These are phyloP conservation scores for Ctenicera cuprea DNA, from an alignment of 2,888 invertebrate genomes.

Conservation along the genomic window DNA sequence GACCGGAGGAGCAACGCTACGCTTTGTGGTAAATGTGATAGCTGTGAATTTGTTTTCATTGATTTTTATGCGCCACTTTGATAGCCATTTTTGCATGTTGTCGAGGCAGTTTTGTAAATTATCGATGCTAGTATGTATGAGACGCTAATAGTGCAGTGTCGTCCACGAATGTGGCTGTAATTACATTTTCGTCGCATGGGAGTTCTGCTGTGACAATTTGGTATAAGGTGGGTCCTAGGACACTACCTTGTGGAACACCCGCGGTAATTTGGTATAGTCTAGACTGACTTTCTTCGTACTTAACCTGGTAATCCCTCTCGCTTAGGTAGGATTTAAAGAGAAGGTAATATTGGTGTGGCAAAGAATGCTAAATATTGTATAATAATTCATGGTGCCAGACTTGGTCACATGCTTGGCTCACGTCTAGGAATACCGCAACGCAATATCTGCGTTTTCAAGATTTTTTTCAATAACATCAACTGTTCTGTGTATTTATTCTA, in stretches of 20 bases:
- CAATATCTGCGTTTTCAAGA: slow-evolving; percentile 7
- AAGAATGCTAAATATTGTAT: not conserved
- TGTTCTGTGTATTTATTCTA: not conserved
- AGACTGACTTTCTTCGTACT: slow-evolving; percentile 9
- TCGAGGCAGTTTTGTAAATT: not conserved
- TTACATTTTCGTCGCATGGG: no score
- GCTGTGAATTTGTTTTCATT: slow-evolving; percentile 39
- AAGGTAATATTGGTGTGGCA: slow-evolving; percentile 1
- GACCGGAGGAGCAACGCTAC: slow-evolving; percentile 33
- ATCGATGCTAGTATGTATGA: not conserved
- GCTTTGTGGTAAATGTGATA: slow-evolving; percentile 34
- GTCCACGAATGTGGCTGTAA: slow-evolving; percentile 2
- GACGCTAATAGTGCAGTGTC: not conserved
- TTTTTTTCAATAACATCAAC: not conserved
- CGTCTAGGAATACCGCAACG: slow-evolving; percentile 6
- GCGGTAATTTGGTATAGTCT: not conserved
- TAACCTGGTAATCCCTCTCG: slow-evolving; percentile 15
- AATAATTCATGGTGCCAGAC: slow-evolving; percentile 16
- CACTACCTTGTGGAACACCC: not conserved
- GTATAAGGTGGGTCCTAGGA: slow-evolving; percentile 4
- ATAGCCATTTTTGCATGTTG: slow-evolving; percentile 1
- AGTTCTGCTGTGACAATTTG: not conserved
- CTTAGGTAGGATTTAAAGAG: slow-evolving; percentile 1
- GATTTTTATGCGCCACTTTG: slow-evolving; percentile 37
- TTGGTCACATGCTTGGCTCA: not conserved